phyloP scores from a whole-genome alignment of 2,113 vertebrate genomes.

The Gila orcuttii region DNA sequence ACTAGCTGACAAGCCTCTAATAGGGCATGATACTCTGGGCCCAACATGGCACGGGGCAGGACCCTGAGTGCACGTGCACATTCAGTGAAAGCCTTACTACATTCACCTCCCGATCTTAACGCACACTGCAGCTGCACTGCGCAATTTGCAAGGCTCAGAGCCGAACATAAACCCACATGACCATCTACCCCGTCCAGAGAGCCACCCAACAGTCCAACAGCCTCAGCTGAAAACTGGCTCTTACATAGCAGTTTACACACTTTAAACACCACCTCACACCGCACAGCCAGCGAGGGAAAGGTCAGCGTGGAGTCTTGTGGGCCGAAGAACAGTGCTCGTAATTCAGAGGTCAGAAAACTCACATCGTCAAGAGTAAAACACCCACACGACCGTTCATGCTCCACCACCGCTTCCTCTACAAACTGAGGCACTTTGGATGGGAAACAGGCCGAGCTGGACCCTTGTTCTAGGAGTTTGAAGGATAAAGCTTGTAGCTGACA shows the following conservation, averaged over 20 bases:
- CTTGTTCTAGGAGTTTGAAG: constrained; percentile 82
- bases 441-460: background rate
- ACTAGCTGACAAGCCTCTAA: constrained; percentile 79
- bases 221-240: constrained; percentile 60
- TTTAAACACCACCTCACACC: constrained; percentile 79
- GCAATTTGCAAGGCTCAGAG: constrained; percentile 63
- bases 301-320: background rate
- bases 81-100: constrained; percentile 58
- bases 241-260: constrained; percentile 78
- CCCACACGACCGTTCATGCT: constrained; percentile 69
- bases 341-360: constrained; percentile 70
- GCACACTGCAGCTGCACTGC: constrained; percentile 69
- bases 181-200: constrained; percentile 48
- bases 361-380: constrained; percentile 69
- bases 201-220: constrained; percentile 57
- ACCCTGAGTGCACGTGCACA: constrained; percentile 71
- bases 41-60: constrained; percentile 52
- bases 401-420: constrained; percentile 67
- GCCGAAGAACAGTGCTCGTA: constrained; percentile 51
- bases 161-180: background rate
- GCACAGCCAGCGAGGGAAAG: constrained; percentile 42
- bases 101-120: constrained; percentile 20
- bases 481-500: constrained; percentile 78
- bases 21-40: constrained; percentile 68
- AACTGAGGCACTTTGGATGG: constrained; percentile 73